Percentiles rank a stretch among this genome's conserved stretches.
These are phyloP conservation scores for Pelagia noctiluca DNA, from an alignment of 30 jellyfish, hydroid and myxozoan species.

Conservation along the genomic window DNA sequence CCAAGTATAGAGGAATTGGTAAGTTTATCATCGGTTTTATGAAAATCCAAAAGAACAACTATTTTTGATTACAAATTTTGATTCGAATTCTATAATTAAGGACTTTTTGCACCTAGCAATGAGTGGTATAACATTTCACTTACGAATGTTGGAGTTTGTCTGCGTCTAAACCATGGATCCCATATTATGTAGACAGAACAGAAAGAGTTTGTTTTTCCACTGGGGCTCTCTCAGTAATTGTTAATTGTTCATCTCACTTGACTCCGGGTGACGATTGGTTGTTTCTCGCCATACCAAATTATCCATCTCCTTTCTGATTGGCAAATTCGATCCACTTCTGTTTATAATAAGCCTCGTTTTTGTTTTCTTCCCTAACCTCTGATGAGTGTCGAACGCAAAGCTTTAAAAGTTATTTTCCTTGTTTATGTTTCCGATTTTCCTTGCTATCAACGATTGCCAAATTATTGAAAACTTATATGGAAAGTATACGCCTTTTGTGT, in stretches of 20 bases:
- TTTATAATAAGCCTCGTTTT: too few relatives aligned
- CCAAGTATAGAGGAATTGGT: conserved; percentile 94
- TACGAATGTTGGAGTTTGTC: background rate
- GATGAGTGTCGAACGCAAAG: background rate
- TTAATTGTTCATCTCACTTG: too few relatives aligned
- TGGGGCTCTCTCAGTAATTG: too few relatives aligned
- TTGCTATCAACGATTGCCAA: background rate
- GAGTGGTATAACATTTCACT: background rate
- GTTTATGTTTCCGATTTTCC: background rate
- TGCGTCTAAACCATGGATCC: too few relatives aligned
- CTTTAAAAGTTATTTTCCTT: background rate
- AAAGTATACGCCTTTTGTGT: background rate
- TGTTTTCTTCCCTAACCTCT: background rate
- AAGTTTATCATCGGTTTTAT: background rate
- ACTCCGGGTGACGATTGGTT: too few relatives aligned
- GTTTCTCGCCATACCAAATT: too few relatives aligned
- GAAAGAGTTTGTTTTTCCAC: too few relatives aligned
- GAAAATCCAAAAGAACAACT: background rate
- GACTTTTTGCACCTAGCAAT: background rate
- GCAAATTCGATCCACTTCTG: too few relatives aligned
- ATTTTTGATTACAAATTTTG: background rate
- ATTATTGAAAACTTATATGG: too few relatives aligned
- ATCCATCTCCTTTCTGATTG: too few relatives aligned
- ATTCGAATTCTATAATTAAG: background rate
- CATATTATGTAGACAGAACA: too few relatives aligned